These are phyloP conservation scores for Numida meleagris DNA, from an alignment of 2,113 vertebrate genomes.

Conservation along the genomic window DNA sequence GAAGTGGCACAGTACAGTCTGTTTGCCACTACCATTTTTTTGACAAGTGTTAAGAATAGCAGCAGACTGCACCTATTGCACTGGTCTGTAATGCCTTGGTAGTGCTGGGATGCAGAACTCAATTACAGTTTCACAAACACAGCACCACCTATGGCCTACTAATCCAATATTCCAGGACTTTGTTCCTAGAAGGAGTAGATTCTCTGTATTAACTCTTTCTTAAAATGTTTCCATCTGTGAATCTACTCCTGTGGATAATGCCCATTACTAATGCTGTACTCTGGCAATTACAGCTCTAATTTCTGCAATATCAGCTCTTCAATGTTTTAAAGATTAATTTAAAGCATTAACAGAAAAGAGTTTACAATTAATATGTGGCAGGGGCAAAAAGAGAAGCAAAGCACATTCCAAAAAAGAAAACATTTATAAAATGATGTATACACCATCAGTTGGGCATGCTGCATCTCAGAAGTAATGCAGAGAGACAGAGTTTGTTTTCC, in stretches of 20 bases:
- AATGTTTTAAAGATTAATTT: neutral
- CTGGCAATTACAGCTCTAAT: neutral
- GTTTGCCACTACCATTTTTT: neutral
- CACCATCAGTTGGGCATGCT: constrained; percentile 35
- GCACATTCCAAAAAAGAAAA: constrained; percentile 19
- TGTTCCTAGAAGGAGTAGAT: neutral
- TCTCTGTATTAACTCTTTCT: neutral
- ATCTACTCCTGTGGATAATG: neutral
- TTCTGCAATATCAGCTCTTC: neutral
- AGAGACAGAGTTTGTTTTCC: constrained; percentile 62
- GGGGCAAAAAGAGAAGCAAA: neutral
- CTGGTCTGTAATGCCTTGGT: neutral
- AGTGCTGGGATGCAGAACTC: neutral
- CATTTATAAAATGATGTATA: constrained; percentile 39
- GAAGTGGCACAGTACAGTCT: neutral
- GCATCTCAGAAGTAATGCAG: constrained; percentile 40
- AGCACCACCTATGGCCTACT: neutral
- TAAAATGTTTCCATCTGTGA: neutral
- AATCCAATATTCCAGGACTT: neutral
- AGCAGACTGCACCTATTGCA: neutral
- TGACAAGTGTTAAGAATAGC: neutral
- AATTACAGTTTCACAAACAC: neutral
- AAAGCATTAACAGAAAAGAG: constrained; percentile 30
- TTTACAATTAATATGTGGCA: constrained; percentile 39
- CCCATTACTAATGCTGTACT: neutral